phyloP scores from a whole-genome alignment of 2,797 vertebrate species.

The Megalops cyprinoides region DNA sequence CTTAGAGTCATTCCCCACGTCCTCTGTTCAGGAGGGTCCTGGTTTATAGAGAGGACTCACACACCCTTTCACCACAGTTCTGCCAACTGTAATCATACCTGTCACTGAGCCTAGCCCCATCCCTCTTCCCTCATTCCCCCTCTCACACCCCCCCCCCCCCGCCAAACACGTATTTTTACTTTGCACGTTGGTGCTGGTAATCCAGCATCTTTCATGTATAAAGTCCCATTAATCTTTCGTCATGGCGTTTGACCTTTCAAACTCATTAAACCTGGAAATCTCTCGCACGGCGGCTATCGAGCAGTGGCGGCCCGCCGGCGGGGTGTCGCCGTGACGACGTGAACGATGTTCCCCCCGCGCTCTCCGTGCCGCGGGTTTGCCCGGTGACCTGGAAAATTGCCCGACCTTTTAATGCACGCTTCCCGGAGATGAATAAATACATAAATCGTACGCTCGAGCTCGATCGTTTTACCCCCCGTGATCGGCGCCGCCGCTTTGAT shows the following conservation, averaged over 20 bases:
- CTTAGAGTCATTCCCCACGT: too few relatives aligned
- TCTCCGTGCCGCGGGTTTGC: slow-evolving; percentile 53
- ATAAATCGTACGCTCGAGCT: slow-evolving; percentile 66
- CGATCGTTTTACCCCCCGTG: slow-evolving; percentile 51
- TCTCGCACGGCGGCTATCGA: slow-evolving; percentile 40
- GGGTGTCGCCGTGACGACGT: slow-evolving; percentile 39
- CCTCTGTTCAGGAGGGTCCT: too few relatives aligned
- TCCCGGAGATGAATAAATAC: slow-evolving; percentile 73
- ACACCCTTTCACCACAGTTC: not conserved
- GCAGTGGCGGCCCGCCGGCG: slow-evolving; percentile 33
- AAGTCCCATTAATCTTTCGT: slow-evolving; percentile 72
- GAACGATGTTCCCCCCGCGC: slow-evolving; percentile 31
- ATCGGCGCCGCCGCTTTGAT: slow-evolving; percentile 14
- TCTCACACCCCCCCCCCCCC: not conserved
- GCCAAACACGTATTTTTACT: not conserved
- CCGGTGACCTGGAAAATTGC: slow-evolving; percentile 75
- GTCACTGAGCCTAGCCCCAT: too few relatives aligned
- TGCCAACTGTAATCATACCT: not conserved
- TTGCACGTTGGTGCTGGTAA: not conserved
- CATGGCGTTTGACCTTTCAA: slow-evolving; percentile 77
- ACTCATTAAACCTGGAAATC: slow-evolving; percentile 69
- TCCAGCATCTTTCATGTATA: slow-evolving; percentile 34
- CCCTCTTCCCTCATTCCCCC: not conserved
- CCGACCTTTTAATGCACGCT: slow-evolving; percentile 71
- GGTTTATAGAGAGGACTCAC: not conserved